Evolutionary conservation across 2,113 vertebrate species (phyloP).

Genomic region (Rutilus rutilus): DNA sequence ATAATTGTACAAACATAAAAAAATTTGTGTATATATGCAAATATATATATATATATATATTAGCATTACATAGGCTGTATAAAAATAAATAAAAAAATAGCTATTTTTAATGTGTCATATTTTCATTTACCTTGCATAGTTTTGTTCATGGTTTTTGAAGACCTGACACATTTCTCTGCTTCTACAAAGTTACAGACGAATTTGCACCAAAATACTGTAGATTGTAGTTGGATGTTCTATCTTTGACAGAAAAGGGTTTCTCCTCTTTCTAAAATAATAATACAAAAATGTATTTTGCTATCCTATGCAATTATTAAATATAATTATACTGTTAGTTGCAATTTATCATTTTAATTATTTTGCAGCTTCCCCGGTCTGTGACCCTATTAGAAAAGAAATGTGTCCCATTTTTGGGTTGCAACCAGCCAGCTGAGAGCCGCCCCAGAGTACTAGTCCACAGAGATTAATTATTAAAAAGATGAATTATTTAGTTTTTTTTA

Average conservation of each 20-base stretch:
- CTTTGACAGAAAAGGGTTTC: not conserved
- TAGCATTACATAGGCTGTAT: not conserved
- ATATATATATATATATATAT: not conserved
- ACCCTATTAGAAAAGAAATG: conserved; percentile 9
- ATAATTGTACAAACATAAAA: too few species aligned
- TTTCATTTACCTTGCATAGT: not conserved
- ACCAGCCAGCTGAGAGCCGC: not conserved
- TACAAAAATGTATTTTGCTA: not conserved
- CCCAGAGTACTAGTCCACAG: not conserved
- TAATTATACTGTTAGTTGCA: not conserved
- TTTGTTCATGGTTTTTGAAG: not conserved
- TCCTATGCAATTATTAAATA: not conserved
- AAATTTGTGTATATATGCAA: too few species aligned
- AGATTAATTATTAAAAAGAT: not conserved
- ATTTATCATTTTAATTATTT: not conserved
- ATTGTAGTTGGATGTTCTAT: not conserved
- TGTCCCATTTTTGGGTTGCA: conserved; percentile 2
- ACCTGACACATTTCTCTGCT: not conserved
- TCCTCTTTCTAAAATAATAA: not conserved
- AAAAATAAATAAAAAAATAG: not conserved
- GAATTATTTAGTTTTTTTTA: not conserved
- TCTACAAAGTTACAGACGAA: not conserved
- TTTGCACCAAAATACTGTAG: not conserved
- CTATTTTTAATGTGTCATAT: not conserved
- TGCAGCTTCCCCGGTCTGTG: not conserved